Percentiles rank a stretch among this genome's conserved stretches.
Evolutionary conservation across 2,797 vertebrate genomes (phyloP).

Genomic region (Sylvilagus floridanus): DNA sequence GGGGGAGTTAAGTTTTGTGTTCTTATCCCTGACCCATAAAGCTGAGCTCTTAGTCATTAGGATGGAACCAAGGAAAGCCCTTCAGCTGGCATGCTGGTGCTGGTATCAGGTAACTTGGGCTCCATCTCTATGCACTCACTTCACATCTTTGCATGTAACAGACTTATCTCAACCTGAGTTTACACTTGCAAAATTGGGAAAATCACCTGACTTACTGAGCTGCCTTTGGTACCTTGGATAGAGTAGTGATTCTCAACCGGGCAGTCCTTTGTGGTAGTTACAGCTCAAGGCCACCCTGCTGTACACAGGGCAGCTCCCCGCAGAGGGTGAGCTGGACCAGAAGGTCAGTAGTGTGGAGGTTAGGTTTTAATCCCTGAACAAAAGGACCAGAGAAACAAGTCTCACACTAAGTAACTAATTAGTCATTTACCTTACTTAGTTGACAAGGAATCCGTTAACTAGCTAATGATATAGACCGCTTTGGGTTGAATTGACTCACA

Average conservation of each 20-base stretch:
- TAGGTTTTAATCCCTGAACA: not conserved
- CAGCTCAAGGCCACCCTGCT: too few relatives aligned
- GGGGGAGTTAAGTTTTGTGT: not conserved
- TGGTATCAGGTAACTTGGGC: not conserved
- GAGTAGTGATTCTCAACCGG: not conserved
- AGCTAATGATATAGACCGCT: not conserved
- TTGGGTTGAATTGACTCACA: not conserved
- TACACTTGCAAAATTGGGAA: not conserved
- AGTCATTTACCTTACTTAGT: not conserved
- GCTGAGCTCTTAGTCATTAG: not conserved
- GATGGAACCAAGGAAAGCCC: not conserved
- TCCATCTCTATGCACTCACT: not conserved
- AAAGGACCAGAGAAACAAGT: not conserved
- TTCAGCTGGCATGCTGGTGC: rapidly evolving
- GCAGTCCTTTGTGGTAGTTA: not conserved
- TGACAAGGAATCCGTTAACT: not conserved
- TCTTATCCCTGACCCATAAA: not conserved
- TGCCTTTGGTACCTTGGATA: not conserved
- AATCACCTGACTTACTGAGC: not conserved
- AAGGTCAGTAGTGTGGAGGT: not conserved
- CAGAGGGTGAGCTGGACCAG: not conserved
- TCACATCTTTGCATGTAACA: not conserved
- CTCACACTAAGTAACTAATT: not conserved
- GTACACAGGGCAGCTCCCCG: rapidly evolving
- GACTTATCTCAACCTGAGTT: not conserved